Evolutionary conservation across 2,113 vertebrate genomes (phyloP).

Genomic region (Dunckerocampus dactyliophorus): DNA sequence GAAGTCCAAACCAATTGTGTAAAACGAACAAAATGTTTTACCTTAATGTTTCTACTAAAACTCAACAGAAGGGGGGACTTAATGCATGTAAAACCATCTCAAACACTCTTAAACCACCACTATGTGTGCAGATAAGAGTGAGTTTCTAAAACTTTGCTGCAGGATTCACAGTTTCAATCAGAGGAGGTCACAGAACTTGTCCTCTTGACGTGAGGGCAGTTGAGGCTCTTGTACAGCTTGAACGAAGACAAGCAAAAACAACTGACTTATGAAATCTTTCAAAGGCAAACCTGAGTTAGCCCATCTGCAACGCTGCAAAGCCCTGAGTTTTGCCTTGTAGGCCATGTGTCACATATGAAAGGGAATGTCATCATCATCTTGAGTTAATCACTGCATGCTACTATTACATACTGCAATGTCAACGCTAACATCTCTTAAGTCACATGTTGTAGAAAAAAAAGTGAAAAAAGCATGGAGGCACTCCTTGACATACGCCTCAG

Average conservation of each 20-base stretch:
- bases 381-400: conserved; percentile 21
- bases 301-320: conserved; percentile 55
- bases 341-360: conserved; percentile 56
- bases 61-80: conserved; percentile 24
- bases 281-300: conserved; percentile 60
- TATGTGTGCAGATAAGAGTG: background rate
- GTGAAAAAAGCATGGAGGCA: conserved; percentile 46
- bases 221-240: conserved; percentile 55
- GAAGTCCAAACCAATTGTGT: conserved; percentile 14
- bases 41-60: conserved; percentile 37
- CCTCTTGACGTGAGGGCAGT: conserved; percentile 34
- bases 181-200: conserved; percentile 22
- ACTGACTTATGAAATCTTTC: conserved; percentile 51
- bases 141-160: conserved; percentile 19
- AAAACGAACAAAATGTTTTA: conserved; percentile 27
- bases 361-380: conserved; percentile 36
- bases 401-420: conserved; percentile 19
- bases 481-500: conserved; percentile 53
- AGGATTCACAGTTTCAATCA: conserved; percentile 62
- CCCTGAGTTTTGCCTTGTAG: conserved; percentile 64
- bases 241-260: conserved; percentile 44
- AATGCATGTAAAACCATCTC: conserved; percentile 18
- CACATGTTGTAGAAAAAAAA: conserved; percentile 13
- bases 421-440: conserved; percentile 5
- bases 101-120: conserved; percentile 3